phyloP scores from a whole-genome alignment of 2,888 invertebrate species.

The Sussaba pulchella region DNA sequence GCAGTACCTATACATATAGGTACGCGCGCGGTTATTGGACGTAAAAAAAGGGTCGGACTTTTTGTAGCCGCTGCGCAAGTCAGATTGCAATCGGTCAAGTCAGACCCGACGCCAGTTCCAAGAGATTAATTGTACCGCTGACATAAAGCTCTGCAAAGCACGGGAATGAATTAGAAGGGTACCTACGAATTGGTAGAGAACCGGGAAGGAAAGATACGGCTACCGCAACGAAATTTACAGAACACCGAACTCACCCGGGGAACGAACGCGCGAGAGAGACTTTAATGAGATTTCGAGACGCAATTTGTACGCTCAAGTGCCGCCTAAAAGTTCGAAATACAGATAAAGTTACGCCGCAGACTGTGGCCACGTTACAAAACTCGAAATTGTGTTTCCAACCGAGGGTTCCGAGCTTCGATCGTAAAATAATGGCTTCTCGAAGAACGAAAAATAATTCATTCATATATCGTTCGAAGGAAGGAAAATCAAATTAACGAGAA shows the following conservation, averaged over 20 bases:
- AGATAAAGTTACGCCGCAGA: slow-evolving; percentile 61
- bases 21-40: background rate
- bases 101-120: slow-evolving; percentile 52
- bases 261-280: slow-evolving; percentile 63
- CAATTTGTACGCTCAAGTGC: slow-evolving; percentile 79
- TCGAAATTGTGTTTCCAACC: slow-evolving; percentile 31
- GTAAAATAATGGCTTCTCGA: slow-evolving; percentile 28
- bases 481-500: no score
- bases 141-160: slow-evolving; percentile 59
- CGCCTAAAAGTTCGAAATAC: slow-evolving; percentile 73
- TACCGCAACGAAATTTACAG: slow-evolving; percentile 68
- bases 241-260: slow-evolving; percentile 45
- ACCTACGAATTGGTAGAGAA: slow-evolving; percentile 41
- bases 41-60: background rate
- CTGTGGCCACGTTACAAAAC: slow-evolving; percentile 12
- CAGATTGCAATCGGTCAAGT: slow-evolving; percentile 51
- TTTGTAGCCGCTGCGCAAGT: background rate
- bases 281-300: slow-evolving; percentile 78
- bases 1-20: background rate
- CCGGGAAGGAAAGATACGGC: slow-evolving; percentile 70
- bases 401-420: background rate
- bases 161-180: slow-evolving; percentile 61
- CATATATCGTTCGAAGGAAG: no score
- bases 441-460: background rate
- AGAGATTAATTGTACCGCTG: slow-evolving; percentile 58